These are phyloP conservation scores for Channallabes apus DNA, from an alignment of 2,797 vertebrate genomes.

Conservation along the genomic window DNA sequence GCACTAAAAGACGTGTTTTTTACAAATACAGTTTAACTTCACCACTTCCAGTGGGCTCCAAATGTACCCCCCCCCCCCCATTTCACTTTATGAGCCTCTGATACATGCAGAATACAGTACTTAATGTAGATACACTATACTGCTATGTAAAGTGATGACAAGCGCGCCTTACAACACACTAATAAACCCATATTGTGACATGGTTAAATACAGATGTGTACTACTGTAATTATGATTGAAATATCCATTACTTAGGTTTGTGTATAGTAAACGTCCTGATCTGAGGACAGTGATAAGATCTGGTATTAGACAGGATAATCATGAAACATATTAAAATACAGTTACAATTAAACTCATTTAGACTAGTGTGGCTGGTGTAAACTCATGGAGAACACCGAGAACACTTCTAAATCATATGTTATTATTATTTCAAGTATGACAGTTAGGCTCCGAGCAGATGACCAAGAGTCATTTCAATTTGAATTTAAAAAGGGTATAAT, in stretches of 20 bases:
- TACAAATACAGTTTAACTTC: not conserved
- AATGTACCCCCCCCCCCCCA: not conserved
- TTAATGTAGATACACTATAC: not conserved
- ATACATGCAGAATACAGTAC: too few species aligned
- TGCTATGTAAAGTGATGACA: not conserved
- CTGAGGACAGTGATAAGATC: not conserved
- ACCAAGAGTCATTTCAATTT: not conserved
- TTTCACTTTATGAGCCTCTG: not conserved
- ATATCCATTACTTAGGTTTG: not conserved
- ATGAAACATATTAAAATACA: too few species aligned
- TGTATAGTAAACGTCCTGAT: not conserved
- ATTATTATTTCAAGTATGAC: not conserved
- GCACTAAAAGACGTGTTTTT: not conserved
- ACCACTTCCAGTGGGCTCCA: not conserved
- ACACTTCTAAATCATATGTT: not conserved
- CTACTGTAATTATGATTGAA: not conserved
- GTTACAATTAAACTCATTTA: not conserved
- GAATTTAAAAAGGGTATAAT: not conserved
- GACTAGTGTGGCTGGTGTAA: not conserved
- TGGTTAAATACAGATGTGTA: not conserved
- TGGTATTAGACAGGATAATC: not conserved
- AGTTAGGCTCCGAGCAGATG: not conserved
- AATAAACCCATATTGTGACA: not conserved
- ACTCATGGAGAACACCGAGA: not conserved
- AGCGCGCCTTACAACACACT: not conserved